Base-by-base conservation (phyloP, 2,888 invertebrate species). In the Dasysyrphus tricinctus region DNA sequence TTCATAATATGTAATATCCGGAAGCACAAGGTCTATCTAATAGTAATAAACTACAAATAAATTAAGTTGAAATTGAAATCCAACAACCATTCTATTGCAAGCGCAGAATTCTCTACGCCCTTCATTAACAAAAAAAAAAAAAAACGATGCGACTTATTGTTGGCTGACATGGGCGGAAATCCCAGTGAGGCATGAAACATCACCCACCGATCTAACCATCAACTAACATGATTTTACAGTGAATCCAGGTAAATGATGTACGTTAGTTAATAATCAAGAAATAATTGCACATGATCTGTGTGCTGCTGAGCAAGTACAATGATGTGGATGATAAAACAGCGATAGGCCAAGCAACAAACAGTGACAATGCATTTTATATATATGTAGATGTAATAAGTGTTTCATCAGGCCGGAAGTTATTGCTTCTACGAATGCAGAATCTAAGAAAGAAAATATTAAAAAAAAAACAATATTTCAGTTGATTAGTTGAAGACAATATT, bases 211-310 rank as follows among this genome's bases (percentile, higher is more conserved):
- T 74, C 77, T 77, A 84, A 77, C 72, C 76, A 80, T 47, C 47
- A 69, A 72, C 77, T 77, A 67, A 61, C 76, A 76, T 63, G 47
- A 63, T 54, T 51, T 49, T 32, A 51, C 63, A n/a, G 69, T 76
- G 51, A 84, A 44, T 39, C 6, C 44, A 79, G 47, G 65, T 79
- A 79, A 74, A 79, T 67, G 57, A 79, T 59, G 63, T 76, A 73
- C 67, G 77, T 85, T 81, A 78, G 77, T 74, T 70, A 81, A 81
- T 81, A 85, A 81, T 85, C 77, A 81, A 81, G 74, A 77, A 81
- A 77, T 85, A 85, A 85, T 85, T 80, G 81, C 73, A 34, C 69
- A 44, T 69, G 73, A 77, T 85, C 65, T 70, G 59, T 59, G 70
- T 65, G 32, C 54, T 61, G 42, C 42, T 69, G 63, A 67, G 49